Evolutionary conservation across 2,797 vertebrate genomes (phyloP), one percentile per base, ranked within the genome.

Genomic region (Coracias cyanogaster): DNA sequence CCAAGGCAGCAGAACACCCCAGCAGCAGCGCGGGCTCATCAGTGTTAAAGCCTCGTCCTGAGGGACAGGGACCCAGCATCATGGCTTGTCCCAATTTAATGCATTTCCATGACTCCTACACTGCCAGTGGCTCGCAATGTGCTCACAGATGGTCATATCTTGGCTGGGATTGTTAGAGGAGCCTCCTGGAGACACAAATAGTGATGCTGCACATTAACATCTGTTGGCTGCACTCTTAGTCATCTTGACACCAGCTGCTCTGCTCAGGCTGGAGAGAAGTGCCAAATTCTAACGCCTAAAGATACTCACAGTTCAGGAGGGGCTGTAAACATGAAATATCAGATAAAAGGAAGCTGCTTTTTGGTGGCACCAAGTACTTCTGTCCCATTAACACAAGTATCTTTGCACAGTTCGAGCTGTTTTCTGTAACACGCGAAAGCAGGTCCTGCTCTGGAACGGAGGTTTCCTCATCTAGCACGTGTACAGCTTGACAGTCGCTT

Each of bases 261-360:
- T 60, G 67, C 62, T 62, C 26, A 60, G 31, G 43, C 33, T 86
- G n/a, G 12, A 79, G 18, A 64, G 54, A 81, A 64, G 14, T 6
- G 4, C 8, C 15, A 73, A 79, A 89, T 87, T 83, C 55, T n/a
- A 89, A 28, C 6, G 31, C 51, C 58, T 91, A 81, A 84, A 90
- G 31, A 78, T 96, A 99, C 99, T 99, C 97, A 99, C 99, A 98
- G 61, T 97, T 96, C 51, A 99, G 88, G 29, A 99, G 98, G 6
- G 99, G 99, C 26, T 99, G 98, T 80, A 99, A 98, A 94, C 97
- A 96, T 49, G 98, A 99, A 97, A 99, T 97, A 95, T 99, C 99
- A 58, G 99, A 99, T 39, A 99, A 98, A 92, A 99, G 98, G 96
- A 99, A 99, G 67, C 98, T 97, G 69, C 99, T 96, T 78, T 94